These are phyloP conservation scores for Netta rufina DNA, from an alignment of 2,797 vertebrate genomes.

Conservation along the genomic window DNA sequence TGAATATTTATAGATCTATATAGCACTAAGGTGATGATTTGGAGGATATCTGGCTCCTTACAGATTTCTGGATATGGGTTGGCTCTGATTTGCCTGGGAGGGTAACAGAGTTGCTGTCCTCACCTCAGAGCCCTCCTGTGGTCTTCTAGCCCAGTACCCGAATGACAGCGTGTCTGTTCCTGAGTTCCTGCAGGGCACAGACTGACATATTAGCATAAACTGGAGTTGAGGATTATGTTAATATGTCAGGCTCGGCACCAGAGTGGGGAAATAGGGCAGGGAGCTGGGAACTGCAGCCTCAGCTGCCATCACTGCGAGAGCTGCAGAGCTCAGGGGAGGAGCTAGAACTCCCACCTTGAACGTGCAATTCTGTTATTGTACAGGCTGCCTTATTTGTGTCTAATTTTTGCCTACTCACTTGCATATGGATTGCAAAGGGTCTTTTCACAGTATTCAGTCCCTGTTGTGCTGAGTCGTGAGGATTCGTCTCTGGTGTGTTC, in stretches of 20 bases:
- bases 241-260: neutral
- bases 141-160: neutral
- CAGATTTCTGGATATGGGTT: neutral
- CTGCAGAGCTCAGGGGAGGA: neutral
- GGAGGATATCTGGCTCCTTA: neutral
- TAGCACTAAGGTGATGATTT: neutral
- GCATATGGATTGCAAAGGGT: neutral
- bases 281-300: neutral
- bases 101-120: neutral
- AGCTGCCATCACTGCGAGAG: neutral
- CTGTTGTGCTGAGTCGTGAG: neutral
- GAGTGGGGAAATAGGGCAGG: neutral
- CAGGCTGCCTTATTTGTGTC: neutral
- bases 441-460: neutral
- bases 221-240: neutral
- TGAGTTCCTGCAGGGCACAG: neutral
- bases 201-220: neutral
- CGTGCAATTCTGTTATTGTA: neutral
- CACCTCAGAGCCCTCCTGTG: neutral
- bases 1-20: neutral
- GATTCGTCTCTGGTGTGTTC: neutral
- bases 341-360: neutral
- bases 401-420: neutral
- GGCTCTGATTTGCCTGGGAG: neutral
- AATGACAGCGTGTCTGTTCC: neutral